A percentile compares a stretch with the other conserved stretches of the same genome.
Evolutionary conservation across 2,113 vertebrate species (phyloP).

Genomic region (Helogale parvula): DNA sequence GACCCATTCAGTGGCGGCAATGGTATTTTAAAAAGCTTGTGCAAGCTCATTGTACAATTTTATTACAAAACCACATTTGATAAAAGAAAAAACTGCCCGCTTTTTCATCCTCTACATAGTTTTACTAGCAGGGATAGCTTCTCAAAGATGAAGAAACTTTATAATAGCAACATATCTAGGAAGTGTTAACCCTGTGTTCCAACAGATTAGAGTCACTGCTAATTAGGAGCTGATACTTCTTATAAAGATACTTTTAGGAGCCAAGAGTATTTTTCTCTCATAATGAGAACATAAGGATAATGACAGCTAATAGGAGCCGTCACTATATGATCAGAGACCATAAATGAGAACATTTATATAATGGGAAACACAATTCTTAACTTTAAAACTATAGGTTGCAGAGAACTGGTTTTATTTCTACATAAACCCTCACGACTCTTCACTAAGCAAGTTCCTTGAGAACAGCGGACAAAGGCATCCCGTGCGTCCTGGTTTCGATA

Average conservation of each 20-base stretch:
- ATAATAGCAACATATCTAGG: slow-evolving; percentile 61
- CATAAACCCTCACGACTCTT: neutral
- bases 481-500: neutral
- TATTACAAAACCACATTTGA: slow-evolving; percentile 92
- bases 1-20: slow-evolving; percentile 94
- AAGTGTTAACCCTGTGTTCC: slow-evolving; percentile 73
- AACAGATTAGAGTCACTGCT: slow-evolving; percentile 70
- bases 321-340: slow-evolving; percentile 41
- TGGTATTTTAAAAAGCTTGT: slow-evolving; percentile 99
- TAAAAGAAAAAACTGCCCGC: slow-evolving; percentile 88
- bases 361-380: slow-evolving; percentile 52
- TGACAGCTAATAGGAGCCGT: slow-evolving; percentile 58
- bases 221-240: slow-evolving; percentile 75
- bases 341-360: slow-evolving; percentile 62
- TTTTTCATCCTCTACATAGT: slow-evolving; percentile 79
- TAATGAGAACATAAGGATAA: slow-evolving; percentile 62
- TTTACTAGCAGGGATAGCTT: slow-evolving; percentile 69
- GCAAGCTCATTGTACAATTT: slow-evolving; percentile 93
- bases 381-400: slow-evolving; percentile 57
- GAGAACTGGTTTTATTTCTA: slow-evolving; percentile 31
- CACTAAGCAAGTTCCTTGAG: neutral
- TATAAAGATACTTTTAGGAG: slow-evolving; percentile 57
- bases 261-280: slow-evolving; percentile 58
- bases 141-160: slow-evolving; percentile 70
- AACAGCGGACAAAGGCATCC: neutral